A percentile compares a stretch with the other conserved stretches of the same genome.
phyloP scores from a whole-genome alignment of 2,888 invertebrate genomes.

The Amiota mariae region DNA sequence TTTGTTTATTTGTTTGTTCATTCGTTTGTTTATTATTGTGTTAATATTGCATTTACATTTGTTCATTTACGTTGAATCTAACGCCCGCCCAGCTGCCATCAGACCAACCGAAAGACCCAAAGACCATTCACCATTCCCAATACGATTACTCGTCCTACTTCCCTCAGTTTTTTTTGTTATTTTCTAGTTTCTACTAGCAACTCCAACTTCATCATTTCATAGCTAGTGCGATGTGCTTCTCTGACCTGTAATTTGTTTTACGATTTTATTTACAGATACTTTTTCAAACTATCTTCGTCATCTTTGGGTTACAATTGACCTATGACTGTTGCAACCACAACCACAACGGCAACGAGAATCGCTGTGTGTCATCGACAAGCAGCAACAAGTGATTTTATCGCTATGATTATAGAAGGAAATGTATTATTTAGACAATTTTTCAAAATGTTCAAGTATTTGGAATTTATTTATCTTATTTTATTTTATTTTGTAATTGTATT shows the following conservation, averaged over 20 bases:
- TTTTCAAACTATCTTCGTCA: neutral
- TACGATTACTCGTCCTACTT: neutral
- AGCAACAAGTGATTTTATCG: constrained; percentile 29
- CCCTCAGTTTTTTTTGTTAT: constrained; percentile 33
- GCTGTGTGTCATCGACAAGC: constrained; percentile 11
- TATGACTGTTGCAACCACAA: constrained; percentile 30
- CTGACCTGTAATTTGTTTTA: constrained; percentile 22
- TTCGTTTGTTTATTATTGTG: constrained; percentile 24
- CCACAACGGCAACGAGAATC: constrained; percentile 25
- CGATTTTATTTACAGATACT: constrained; percentile 15
- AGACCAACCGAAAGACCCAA: neutral
- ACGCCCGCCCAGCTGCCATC: constrained; percentile 10
- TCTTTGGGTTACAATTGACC: constrained; percentile 14
- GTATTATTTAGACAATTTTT: constrained; percentile 21
- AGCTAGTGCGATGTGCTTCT: constrained; percentile 6
- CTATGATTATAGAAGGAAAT: constrained; percentile 20
- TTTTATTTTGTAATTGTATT: neutral
- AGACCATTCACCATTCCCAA: neutral
- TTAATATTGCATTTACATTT: constrained; percentile 28
- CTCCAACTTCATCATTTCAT: too few relatives aligned
- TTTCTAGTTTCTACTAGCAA: neutral
- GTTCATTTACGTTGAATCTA: neutral
- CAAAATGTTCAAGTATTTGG: neutral
- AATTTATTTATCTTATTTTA: neutral
- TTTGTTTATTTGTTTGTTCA: constrained; percentile 20